Percentiles rank a stretch among this genome's conserved stretches.
Conservation (phyloP, 92 coral and sea anemone species). For the Micromussa lordhowensis region DNA sequence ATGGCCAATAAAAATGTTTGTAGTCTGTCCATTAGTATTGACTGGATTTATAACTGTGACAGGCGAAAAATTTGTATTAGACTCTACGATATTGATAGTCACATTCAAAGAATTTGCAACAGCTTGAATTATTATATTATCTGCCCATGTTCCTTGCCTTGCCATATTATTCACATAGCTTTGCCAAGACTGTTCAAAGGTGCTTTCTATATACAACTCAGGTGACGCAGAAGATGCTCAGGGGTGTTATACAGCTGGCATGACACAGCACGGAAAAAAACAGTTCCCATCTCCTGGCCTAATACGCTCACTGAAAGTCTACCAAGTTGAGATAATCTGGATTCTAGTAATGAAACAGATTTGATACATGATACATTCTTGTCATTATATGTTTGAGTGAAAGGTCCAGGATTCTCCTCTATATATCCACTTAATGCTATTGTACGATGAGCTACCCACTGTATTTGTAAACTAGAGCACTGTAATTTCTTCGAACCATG, state of each 20-base stretch:
- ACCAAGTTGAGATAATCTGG: conserved; percentile 40
- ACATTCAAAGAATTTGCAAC: conserved; percentile 56
- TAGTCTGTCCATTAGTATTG: conserved; percentile 39
- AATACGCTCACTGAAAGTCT: conserved; percentile 20
- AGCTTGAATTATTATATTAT: conserved; percentile 58
- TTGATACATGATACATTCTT: conserved; percentile 15
- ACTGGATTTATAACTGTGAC: conserved; percentile 53
- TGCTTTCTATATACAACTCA: conserved; percentile 52
- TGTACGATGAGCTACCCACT: too few species aligned
- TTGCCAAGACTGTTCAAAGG: conserved; percentile 47
- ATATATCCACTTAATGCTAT: too few species aligned
- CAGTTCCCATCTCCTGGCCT: conserved; percentile 39
- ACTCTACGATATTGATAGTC: conserved; percentile 48
- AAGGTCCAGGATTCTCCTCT: conserved; percentile 19
- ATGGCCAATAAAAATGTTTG: conserved; percentile 43
- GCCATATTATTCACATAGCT: conserved; percentile 38
- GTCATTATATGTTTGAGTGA: conserved; percentile 22
- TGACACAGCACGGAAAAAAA: conserved; percentile 47
- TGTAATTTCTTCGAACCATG: conserved; percentile 8
- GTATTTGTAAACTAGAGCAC: too few species aligned
- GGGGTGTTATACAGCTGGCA: conserved; percentile 37
- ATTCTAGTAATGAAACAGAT: background rate
- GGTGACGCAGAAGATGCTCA: conserved; percentile 36
- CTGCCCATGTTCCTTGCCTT: conserved; percentile 60
- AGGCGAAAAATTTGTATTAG: conserved; percentile 41